Evolutionary conservation across 2,113 vertebrate genomes (phyloP), one percentile per base, ranked within the genome.

Genomic region (Ailurus styani): DNA sequence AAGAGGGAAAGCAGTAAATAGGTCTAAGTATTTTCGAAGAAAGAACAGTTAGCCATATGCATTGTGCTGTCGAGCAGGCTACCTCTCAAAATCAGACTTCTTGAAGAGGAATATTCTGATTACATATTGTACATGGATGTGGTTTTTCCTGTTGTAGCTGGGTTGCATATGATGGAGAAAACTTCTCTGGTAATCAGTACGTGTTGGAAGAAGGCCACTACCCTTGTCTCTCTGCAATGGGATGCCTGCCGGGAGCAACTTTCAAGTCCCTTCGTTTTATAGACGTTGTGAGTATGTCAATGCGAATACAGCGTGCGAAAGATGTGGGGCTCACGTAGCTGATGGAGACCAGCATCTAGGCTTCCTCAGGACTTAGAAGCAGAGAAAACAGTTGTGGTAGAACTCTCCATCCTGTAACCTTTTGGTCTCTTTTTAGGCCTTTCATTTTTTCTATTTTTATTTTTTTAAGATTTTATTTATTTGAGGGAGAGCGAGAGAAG

Each of bases 131-230:
- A 14, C 64, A 7, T 29, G 5, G 90, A 45, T 78, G 25, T 98
- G 96, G 34, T 97, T 45, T 91, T 97, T 20, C 90, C 57, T 98
- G 18, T 97, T 97, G 84, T 97, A 99, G 99, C 97, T 99, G 99
- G 99, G 98, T 99, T 98, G 98, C 98, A 0, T 99, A 99, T 88
- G 99, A 99, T 72, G 98, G 99, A 78, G 98, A 99, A 94, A 98
- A 99, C 86, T 99, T 99, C 64, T 98, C 98, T 0, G 99, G 99
- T 21, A 99, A 99, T 97, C 99, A 99, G 98, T 99, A 99, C 3
- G 99, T 99, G 70, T 95, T 99, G 97, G 99, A 99, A 98, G 99
- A 99, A 98, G 99, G 99, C 83, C 98, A 99, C 40, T 99, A 99
- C 90, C 98, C 99, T 42, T 98, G 98, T 98, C 96, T 99, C 7